Evolutionary conservation across 2,797 vertebrate genomes (phyloP), one percentile per base, ranked within the genome.

Genomic region (Columba guinea): DNA sequence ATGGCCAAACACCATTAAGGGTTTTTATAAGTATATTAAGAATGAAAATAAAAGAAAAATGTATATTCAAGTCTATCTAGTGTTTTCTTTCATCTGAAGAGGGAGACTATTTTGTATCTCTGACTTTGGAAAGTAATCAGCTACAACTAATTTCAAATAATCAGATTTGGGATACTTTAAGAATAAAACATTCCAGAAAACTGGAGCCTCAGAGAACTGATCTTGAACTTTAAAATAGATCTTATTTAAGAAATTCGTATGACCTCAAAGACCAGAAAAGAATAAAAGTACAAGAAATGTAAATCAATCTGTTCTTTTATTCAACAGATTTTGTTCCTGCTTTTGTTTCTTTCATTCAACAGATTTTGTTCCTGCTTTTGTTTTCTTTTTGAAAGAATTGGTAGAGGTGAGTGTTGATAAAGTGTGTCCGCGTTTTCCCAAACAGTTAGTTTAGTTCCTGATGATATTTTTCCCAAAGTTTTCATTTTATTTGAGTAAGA

Each of bases 291-390:
- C 4, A 69, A 55, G 9, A 74, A 76, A 64, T 18, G 5, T 10
- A 56, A 73, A 68, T 59, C 8, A 49, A 6, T 56, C 6, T 26
- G 9, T 5, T 59, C 23, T n/a, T 23, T 46, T 39, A 19, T 28
- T 5, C 2, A 23, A 52, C 4, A 62, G 44, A 3, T 35, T 30
- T 26, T 63, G 0, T 1, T 3, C 37, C 55, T 48, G 5, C 1
- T 23, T 23, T 23, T 79, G 3, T 14, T 5, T 59, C 23, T n/a
- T 23, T 46, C 35, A 19, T 28, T 5, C 2, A 23, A 52, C 4
- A 62, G 44, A 3, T 35, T 30, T 26, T 63, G 0, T 1, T 3
- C 37, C 55, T 48, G 5, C 1, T 23, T 77, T 23, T 79, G 3
- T 14, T 76, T 60, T 58, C 2, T n/a, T 74, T 78, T 41, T 78